Conservation (phyloP, 2,797 vertebrate species). For the Pyrocephalus nanus region DNA sequence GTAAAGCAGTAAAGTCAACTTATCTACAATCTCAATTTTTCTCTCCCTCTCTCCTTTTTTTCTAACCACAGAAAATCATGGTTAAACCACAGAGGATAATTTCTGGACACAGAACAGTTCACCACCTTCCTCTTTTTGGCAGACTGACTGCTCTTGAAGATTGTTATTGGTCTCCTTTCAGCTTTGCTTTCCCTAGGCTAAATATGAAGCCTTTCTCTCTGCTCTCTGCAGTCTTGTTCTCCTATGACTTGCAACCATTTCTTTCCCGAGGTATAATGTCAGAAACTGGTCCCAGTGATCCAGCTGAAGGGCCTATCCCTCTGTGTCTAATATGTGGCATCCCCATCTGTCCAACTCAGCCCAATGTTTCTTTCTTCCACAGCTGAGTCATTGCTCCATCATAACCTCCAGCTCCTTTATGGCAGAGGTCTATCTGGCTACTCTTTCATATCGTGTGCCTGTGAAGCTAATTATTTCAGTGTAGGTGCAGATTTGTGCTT, state of each 20-base stretch:
- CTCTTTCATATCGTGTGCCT: neutral
- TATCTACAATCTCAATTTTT: slow-evolving; percentile 62
- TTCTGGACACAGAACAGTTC: slow-evolving; percentile 60
- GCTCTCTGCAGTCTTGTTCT: neutral
- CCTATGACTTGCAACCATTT: neutral
- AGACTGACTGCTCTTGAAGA: neutral
- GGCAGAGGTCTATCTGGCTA: neutral
- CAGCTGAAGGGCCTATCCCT: neutral
- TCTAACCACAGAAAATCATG: slow-evolving; percentile 41
- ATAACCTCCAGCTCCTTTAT: neutral
- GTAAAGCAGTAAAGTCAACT: slow-evolving; percentile 57
- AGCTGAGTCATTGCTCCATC: neutral
- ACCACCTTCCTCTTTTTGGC: slow-evolving; percentile 57
- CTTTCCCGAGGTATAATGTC: neutral
- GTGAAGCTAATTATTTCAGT: neutral
- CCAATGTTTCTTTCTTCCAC: neutral
- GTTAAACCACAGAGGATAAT: slow-evolving; percentile 59
- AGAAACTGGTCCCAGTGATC: neutral
- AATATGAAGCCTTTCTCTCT: neutral
- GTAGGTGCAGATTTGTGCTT: neutral
- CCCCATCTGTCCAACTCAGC: neutral
- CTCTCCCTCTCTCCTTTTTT: neutral
- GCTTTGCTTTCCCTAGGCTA: neutral
- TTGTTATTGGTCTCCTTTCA: neutral
- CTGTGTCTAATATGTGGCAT: accelerated